Conservation (phyloP, 2,797 vertebrate genomes). For the Pipistrellus pygmaeus region DNA sequence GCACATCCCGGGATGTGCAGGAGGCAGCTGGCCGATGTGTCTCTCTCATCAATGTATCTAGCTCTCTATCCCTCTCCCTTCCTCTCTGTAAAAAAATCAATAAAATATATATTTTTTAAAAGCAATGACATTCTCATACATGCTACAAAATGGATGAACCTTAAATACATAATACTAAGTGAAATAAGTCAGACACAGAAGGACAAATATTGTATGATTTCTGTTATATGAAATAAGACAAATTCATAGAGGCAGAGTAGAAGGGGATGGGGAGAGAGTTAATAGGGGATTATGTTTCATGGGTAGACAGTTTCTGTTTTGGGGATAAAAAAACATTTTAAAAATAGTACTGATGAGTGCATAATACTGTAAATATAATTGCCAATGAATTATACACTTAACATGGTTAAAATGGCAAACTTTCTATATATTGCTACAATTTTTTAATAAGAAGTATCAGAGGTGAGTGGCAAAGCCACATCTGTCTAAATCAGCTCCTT, state of each 20-base stretch:
- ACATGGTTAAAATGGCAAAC: background rate
- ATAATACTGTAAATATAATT: background rate
- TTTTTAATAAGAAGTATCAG: background rate
- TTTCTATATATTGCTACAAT: too few species aligned
- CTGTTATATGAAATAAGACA: background rate
- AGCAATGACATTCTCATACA: background rate
- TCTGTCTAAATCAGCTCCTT: background rate
- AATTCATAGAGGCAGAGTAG: background rate
- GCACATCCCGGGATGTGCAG: too few species aligned
- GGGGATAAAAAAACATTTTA: background rate
- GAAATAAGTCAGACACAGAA: background rate
- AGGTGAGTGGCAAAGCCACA: background rate
- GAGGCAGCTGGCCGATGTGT: too few species aligned
- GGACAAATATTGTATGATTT: background rate
- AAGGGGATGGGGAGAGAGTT: background rate
- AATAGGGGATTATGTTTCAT: background rate
- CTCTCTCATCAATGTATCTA: too few species aligned
- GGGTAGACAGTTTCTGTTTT: background rate
- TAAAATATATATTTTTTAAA: background rate
- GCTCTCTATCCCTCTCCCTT: too few species aligned
- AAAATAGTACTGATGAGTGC: background rate
- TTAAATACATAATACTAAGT: background rate
- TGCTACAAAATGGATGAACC: background rate
- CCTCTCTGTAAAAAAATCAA: too few species aligned
- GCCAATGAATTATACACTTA: background rate